Base-by-base conservation (phyloP, 2,888 invertebrate species). In the Drosophila recens region DNA sequence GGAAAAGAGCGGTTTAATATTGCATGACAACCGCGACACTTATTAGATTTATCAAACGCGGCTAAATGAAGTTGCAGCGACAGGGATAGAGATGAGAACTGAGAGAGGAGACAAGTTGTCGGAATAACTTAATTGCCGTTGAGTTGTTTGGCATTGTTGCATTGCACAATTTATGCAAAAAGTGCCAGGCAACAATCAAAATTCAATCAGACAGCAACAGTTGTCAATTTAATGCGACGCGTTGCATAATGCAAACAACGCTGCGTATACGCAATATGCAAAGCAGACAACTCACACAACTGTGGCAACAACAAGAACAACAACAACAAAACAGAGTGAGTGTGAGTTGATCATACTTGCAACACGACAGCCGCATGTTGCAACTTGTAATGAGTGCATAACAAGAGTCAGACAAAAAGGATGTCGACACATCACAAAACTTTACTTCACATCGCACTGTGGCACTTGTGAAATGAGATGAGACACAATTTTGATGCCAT, bases 191-290 rank as follows among this genome's bases (percentile, higher is more conserved):
- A 79, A 70, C 85, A 78, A 87, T 74, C 82, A 76, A 79, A 89
- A 89, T 80, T 69, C 82, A 84, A 85, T 87, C 89, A 84, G 84
- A 72, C 84, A 81, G 87, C 85, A 85, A 85, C 84, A 89, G 87
- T 85, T 89, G 89, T 87, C 84, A 87, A 67, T 87, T 74, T 38
- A 62, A 68, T 65, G 66, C 34, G 38, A 40, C 40, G 46, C 30
- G 30, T 30, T 30, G 30, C 66, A 66, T 27, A 46, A 49, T 51
- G 62, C 73, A 3, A 58, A 45, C 49, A 30, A 72, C 53, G 51
- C 11, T 52, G 69, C 88, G 78, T 87, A 75, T 81, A 58, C 75
- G 77, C 74, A 75, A 77, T 84, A 63, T 81, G 69, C 69, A 45
- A 54, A 48, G 13, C 46, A 40, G 62, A 27, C 23, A 51, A 36